Percentiles rank a stretch among this genome's conserved stretches.
Conservation (phyloP, 1,140 invertebrate species). For the Melanaphis sacchari region DNA sequence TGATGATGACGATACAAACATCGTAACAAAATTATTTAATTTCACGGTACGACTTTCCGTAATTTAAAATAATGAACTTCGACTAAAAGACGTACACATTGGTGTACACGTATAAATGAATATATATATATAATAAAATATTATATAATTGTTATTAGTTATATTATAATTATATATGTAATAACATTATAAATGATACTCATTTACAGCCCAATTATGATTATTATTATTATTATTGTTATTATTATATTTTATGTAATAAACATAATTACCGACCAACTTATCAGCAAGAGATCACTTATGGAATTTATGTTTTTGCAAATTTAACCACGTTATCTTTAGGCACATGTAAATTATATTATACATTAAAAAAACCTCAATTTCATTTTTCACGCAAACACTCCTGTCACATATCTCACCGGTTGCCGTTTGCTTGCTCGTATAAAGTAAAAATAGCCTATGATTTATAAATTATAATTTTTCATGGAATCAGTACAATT, state of each 20-base stretch:
- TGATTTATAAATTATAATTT: not conserved
- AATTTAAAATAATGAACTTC: conserved; percentile 7
- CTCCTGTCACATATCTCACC: not conserved
- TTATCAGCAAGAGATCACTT: not conserved
- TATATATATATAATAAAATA: too few relatives aligned
- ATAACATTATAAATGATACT: not conserved
- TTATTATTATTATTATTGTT: not conserved
- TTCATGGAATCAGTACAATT: not conserved
- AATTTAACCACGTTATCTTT: not conserved
- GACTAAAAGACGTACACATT: not conserved
- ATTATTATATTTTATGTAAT: not conserved
- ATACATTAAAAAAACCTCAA: not conserved
- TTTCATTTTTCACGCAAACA: not conserved
- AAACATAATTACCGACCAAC: too few relatives aligned
- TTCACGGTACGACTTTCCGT: not conserved
- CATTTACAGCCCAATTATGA: not conserved
- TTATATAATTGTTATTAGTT: too few relatives aligned
- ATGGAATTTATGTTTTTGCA: not conserved
- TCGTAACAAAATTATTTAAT: conserved; percentile 4
- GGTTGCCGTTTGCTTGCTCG: not conserved
- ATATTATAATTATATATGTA: not conserved
- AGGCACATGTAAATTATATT: not conserved
- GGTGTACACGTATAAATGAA: not conserved
- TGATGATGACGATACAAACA: not conserved
- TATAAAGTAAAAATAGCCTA: not conserved